A percentile compares a stretch with the other conserved stretches of the same genome.
Conservation (phyloP, 2,888 invertebrate species). For the Orchesella flavescens region DNA sequence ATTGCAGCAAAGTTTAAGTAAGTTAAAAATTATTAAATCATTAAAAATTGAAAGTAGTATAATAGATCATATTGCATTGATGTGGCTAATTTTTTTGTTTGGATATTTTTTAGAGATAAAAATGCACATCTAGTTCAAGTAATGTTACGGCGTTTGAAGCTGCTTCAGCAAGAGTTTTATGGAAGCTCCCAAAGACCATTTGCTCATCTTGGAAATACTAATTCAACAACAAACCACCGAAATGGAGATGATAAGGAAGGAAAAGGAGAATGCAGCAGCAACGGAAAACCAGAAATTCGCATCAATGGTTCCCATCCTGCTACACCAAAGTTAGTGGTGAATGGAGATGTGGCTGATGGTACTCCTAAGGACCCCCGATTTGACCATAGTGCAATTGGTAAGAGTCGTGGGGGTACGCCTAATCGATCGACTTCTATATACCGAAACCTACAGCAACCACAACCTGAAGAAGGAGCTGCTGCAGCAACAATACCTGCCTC, state of each 20-base stretch:
- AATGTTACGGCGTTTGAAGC: slow-evolving; percentile 87
- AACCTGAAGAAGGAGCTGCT: not conserved
- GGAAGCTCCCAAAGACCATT: slow-evolving; percentile 76
- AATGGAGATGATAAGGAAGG: slow-evolving; percentile 30
- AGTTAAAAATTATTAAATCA: slow-evolving; percentile 28
- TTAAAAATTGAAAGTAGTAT: not conserved
- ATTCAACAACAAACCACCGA: not conserved
- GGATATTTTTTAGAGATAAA: slow-evolving; percentile 65
- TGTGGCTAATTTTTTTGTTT: no score
- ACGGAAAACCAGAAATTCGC: slow-evolving; percentile 12
- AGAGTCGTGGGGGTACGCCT: slow-evolving; percentile 22
- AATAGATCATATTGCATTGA: no score
- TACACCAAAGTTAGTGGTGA: slow-evolving; percentile 16
- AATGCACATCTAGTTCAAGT: slow-evolving; percentile 82
- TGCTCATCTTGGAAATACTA: slow-evolving; percentile 76
- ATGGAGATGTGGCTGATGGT: slow-evolving; percentile 37
- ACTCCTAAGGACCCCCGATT: not conserved
- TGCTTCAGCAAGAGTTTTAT: slow-evolving; percentile 79
- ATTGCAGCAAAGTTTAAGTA: slow-evolving; percentile 89
- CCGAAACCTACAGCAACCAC: slow-evolving; percentile 16
- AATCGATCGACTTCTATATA: slow-evolving; percentile 19
- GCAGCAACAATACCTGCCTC: slow-evolving; percentile 24
- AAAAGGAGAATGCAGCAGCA: slow-evolving; percentile 10
- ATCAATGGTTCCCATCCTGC: slow-evolving; percentile 5
- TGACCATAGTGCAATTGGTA: slow-evolving; percentile 7